Conservation (phyloP, 2,113 vertebrate species). For the Pelecanus crispus region DNA sequence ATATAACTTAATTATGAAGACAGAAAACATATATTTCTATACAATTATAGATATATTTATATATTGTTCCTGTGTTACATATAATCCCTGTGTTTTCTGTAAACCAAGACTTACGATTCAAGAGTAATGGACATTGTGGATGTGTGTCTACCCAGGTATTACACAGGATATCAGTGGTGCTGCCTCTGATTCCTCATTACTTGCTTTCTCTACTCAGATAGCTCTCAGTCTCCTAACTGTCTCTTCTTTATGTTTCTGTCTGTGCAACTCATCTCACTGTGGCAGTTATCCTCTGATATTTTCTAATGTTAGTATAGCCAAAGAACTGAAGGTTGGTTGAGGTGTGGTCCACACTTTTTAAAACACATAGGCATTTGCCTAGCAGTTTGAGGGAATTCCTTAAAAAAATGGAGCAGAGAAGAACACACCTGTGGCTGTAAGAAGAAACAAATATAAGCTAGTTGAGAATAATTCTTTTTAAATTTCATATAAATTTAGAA, state of each 20-base stretch:
- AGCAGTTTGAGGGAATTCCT: background rate
- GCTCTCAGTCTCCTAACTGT: background rate
- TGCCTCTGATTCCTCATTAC: background rate
- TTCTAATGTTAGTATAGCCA: background rate
- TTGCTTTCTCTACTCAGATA: background rate
- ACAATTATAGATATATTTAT: background rate
- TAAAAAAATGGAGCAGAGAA: background rate
- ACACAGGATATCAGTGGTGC: rapidly evolving
- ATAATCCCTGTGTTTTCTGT: background rate
- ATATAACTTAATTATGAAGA: background rate
- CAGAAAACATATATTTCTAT: background rate
- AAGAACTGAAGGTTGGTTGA: background rate
- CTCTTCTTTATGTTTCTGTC: background rate
- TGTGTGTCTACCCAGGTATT: no score
- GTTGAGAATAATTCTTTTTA: background rate
- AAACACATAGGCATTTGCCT: background rate
- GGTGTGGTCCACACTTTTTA: background rate
- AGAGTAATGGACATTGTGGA: background rate
- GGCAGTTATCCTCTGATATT: background rate
- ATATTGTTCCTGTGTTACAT: background rate
- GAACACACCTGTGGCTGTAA: background rate
- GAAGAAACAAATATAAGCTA: background rate
- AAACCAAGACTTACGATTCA: rapidly evolving
- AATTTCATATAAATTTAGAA: background rate
- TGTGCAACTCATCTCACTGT: background rate